A percentile compares a stretch with the other conserved stretches of the same genome.
These are phyloP conservation scores for Drosophila meridiana DNA, from an alignment of 2,888 invertebrate genomes.

Conservation along the genomic window DNA sequence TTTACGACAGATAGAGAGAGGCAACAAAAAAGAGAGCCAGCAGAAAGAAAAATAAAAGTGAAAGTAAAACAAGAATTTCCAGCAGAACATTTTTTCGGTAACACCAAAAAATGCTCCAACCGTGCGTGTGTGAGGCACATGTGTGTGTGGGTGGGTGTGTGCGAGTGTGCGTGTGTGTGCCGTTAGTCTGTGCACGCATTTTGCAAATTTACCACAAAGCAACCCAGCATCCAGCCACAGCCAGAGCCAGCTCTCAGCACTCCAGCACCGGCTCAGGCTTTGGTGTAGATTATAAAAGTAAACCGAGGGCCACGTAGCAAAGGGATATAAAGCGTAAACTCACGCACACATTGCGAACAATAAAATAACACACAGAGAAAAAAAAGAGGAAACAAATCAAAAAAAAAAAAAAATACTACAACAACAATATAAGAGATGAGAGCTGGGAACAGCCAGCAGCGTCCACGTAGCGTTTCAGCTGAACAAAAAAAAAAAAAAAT, in stretches of 20 bases:
- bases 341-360: slow-evolving; percentile 68
- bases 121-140: neutral
- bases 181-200: slow-evolving; percentile 76
- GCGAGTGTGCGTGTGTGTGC: slow-evolving; percentile 2
- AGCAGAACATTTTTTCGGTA: slow-evolving; percentile 40
- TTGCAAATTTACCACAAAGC: slow-evolving; percentile 78
- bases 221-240: slow-evolving; percentile 29
- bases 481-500: neutral
- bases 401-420: slow-evolving; percentile 12
- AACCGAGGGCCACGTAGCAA: slow-evolving; percentile 69
- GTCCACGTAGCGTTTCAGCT: slow-evolving; percentile 58
- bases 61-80: slow-evolving; percentile 41
- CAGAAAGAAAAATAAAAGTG: slow-evolving; percentile 4
- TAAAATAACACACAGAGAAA: slow-evolving; percentile 35
- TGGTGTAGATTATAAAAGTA: slow-evolving; percentile 74
- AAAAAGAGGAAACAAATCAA: slow-evolving; percentile 4
- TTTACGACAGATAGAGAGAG: neutral
- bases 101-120: slow-evolving; percentile 26
- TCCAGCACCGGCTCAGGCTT: slow-evolving; percentile 24
- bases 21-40: slow-evolving; percentile 6
- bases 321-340: slow-evolving; percentile 75
- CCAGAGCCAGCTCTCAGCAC: slow-evolving; percentile 9
- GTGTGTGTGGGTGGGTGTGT: neutral
- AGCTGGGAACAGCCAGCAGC: slow-evolving; percentile 33
- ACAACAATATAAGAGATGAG: slow-evolving; percentile 6